Conservation (phyloP, 2,113 vertebrate species). For the Theropithecus gelada region DNA sequence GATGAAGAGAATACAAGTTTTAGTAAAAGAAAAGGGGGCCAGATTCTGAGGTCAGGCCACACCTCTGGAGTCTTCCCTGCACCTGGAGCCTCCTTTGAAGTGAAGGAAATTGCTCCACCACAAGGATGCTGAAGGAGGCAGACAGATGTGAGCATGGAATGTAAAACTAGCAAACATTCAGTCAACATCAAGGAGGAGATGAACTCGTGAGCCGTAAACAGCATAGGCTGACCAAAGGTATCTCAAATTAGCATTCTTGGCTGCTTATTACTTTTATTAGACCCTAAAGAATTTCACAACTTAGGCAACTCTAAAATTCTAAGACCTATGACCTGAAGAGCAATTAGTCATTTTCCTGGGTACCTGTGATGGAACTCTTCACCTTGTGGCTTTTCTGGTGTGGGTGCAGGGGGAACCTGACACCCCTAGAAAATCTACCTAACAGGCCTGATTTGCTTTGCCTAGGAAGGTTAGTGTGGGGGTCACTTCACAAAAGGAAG, state of each 20-base stretch:
- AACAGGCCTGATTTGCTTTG: neutral
- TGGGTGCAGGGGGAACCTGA: neutral
- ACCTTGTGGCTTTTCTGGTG: neutral
- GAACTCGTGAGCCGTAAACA: neutral
- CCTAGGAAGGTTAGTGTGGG: neutral
- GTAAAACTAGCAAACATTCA: neutral
- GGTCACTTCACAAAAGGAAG: neutral
- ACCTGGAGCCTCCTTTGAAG: constrained; percentile 72
- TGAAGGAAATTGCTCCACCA: constrained; percentile 29
- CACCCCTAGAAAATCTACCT: neutral
- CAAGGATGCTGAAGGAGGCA: constrained; percentile 27
- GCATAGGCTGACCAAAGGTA: neutral
- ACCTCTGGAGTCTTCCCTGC: constrained; percentile 6
- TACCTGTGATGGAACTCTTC: neutral
- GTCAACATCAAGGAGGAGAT: neutral
- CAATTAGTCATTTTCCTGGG: neutral
- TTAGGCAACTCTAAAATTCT: neutral
- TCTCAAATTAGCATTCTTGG: neutral
- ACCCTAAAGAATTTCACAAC: neutral
- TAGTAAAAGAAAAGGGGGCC: constrained; percentile 23
- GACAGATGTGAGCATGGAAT: constrained; percentile 40
- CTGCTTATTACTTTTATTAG: neutral
- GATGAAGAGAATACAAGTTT: constrained; percentile 31
- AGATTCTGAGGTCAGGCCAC: neutral
- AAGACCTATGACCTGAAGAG: neutral